Base-by-base conservation (phyloP, 2,797 vertebrate species). In the Lophotriccus pileatus region DNA sequence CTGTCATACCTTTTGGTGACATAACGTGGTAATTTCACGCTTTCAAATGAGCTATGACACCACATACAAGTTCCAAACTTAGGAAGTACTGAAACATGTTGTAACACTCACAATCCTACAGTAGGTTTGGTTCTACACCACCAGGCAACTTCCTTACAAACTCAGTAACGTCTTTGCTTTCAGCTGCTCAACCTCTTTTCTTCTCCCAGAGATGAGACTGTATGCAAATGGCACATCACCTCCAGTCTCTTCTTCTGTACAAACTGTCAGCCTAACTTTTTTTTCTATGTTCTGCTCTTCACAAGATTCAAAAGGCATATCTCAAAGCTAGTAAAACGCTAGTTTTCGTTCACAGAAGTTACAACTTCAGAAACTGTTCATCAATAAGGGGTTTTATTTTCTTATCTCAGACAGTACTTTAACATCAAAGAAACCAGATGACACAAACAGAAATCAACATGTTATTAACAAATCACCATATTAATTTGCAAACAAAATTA, bases 31-130 rank as follows among this genome's bases (percentile, higher is more conserved):
- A 36, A 66, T 36, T 44, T 59, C 18, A 70, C 27, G 24, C 25
- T 72, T 91, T n/a, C 34, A 84, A 84, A 74, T 15, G 4, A 76
- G 19, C n/a, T 50, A 46, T 4, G 6, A 84, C 22, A 43, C 7
- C 44, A 59, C 0, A 0, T 6, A 50, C 4, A 55, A n/a, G 15
- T 55, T 74, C 5, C 41, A 76, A 59, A 70, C 74, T 6, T 7
- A 63, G 32, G 22, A 59, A 49, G 20, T 15, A 14, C 23, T 41
- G 21, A 80, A 39, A 25, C 12, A 67, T 32, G 14, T 6, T 70
- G 32, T 34, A 86, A 83, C 27, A 46, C 27, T 58, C n/a, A 67
- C 0, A 2, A 32, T 18, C 1, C 11, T 56, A 6, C 19, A 39
- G 5, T 13, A 50, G 25, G 11, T 70, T 74, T 77, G 17, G 3